Base-by-base conservation (phyloP, 1,140 invertebrate species). In the Calliopsis andreniformis region DNA sequence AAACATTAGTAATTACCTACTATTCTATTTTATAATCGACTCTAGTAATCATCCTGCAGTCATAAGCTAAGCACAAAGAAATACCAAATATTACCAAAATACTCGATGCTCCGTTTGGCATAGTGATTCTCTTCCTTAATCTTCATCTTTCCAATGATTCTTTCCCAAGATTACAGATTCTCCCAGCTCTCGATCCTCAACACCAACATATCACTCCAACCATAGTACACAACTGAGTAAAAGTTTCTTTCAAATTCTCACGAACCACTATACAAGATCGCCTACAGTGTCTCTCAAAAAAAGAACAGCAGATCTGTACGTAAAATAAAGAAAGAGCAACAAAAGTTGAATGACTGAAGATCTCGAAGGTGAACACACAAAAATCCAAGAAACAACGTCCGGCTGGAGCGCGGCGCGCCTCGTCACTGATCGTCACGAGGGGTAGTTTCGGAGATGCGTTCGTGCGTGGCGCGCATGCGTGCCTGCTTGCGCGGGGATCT, bases 121-220 rank as follows among this genome's bases (percentile, higher is more conserved):
- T 84, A 90, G 42, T 83, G 87, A 73, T 83, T 87, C 35, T 91
- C 90, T 56, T 90, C 90, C 61, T 87, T 87, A 51, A 90, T 88
- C 69, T 84, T 90, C 90, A 91, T 91, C 58, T 82, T 87, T 28
- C 30, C 53, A 32, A 25, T 0, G 4, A 43, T n/a, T 51, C 42
- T 47, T 4, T 67, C 25, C 35, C 18, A 16, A 14, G 47, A 49
- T 30, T 20, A n/a, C 1, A 1, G 14, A 49, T 51, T 1, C 23
- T 25, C 14, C 3, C 16, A 1, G 7, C 1, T 10, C 7, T 1
- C 0, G 3, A 8, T n/a, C 25, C 18, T 56, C 51, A 75, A 18
- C 20, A 14, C 32, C 25, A 56, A 10, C 62, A 67, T 39, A 5
- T 20, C 14, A 23, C 16, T 20, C 6, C 3, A n/a, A 28, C 25